Base-by-base conservation (phyloP, 2,888 invertebrate species). In the Tubulanus polymorphus region DNA sequence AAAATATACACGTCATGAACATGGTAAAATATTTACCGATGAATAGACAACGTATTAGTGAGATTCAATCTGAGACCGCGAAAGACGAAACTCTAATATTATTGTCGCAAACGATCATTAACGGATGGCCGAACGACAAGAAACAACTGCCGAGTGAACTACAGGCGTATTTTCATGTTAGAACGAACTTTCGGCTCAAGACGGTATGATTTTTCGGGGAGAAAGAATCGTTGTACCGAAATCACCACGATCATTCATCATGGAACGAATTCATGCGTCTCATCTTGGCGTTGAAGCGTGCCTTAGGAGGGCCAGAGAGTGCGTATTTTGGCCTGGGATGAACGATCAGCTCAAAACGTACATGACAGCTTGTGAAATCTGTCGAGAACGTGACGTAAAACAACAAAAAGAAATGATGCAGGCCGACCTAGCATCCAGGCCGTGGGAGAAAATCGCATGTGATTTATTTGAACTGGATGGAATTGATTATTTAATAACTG, bases 401-500 rank as follows among this genome's bases (percentile, higher is more conserved):
- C 25, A 47, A 20, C 27, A 3, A 26, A 26, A 8, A n/a, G 48
- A 47, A 23, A 47, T 27, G 5, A 5, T 23, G n/a, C 15, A 6
- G 5, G 6, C 41, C 20, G 26, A 41, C 20, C 15, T 41, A 15
- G 15, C 41, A n/a, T 3, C 5, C 27, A 26, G 3, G 5, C 27
- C 25, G 5, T 47, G 26, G 25, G 8, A 47, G 23, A 3, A 20
- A 5, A 27, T 41, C 3, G 41, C 20, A 15, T 18, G 18, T 3
- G 15, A 41, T 41, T 41, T 41, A 15, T 41, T 41, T 41, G 15
- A 41, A 15, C 23, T 41, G 23, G 41, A 41, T 3, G 15, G 15
- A 5, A 41, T 8, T 20, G 46, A 52, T 29, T 52, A 52, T 27
- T 23, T 52, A n/a, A 29, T 52, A n/a, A 27, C 46, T 20, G 52